Evolutionary conservation across 2,113 vertebrate genomes (phyloP), one percentile per base, ranked within the genome.

Genomic region (Myiozetetes cayanensis): DNA sequence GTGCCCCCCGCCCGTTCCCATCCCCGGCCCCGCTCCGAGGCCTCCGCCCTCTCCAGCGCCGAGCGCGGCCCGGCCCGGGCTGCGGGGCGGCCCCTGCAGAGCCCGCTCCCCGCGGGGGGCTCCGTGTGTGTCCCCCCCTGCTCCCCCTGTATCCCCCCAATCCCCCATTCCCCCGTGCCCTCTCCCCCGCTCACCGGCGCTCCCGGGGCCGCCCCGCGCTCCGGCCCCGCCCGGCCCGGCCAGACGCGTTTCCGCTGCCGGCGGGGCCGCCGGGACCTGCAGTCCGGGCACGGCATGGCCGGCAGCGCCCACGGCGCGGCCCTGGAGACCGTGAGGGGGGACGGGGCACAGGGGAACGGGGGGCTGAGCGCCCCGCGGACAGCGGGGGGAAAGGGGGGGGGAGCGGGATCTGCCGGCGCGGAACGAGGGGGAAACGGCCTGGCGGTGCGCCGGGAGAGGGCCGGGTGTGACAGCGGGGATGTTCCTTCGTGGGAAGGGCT

Each of bases 321-420:
- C 21, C 87, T 99, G 70, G 98, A 98, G 87, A 98, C 98, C 98
- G 98, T 98, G 92, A 97, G 10, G 4, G 63, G 65, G 46, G 12
- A 6, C 24, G 33, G 44, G 44, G 5, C 37, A 37, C 37, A 10
- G 8, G 63, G 65, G 44, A 7, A 10, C 33, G 44, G 43, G 31
- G 3, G 2, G 8, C 24, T 14, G 49, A 25, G 47, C 47, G 47
- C 23, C 47, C 47, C 12, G 25, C n/a, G 30, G 52, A 17, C 50
- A 28, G 50, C 50, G 50, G 50, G 25, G 50, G 27, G 19, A 43
- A 14, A 5, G 14, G 28, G 5, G 52, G 16, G 52, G 28, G 28
- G 44, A 4, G 5, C 25, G 19, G 66, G 66, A 2, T 25, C 47
- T 10, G 28, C 16, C 16, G 52, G 28, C 27, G 28, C 20, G 21